Percentiles rank a stretch among this genome's conserved stretches.
Conservation (phyloP, 1,140 invertebrate species). For the Drosophila biarmipes region DNA sequence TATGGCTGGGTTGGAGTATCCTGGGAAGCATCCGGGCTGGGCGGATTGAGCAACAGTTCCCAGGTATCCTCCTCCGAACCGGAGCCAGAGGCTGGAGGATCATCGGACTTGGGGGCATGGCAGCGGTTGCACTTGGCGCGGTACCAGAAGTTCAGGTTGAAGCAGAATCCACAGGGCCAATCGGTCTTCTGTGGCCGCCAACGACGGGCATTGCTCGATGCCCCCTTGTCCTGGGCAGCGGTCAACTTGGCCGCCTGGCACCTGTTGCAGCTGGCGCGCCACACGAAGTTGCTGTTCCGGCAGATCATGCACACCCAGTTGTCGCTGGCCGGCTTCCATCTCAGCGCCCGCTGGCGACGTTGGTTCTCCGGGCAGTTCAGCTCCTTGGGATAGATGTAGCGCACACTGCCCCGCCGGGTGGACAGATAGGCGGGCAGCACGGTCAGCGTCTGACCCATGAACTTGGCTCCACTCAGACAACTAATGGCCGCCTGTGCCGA, state of each 20-base stretch:
- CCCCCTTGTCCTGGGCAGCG: not conserved
- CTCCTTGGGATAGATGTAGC: constrained; percentile 55
- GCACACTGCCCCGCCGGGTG: constrained; percentile 43
- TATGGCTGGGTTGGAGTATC: too few relatives aligned
- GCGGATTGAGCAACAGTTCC: constrained; percentile 45
- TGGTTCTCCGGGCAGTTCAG: constrained; percentile 10
- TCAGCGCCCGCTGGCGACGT: constrained; percentile 45
- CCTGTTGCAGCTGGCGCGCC: constrained; percentile 64
- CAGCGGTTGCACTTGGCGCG: constrained; percentile 66
- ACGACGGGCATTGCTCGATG: not conserved
- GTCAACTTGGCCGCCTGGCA: constrained; percentile 41
- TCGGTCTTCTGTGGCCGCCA: constrained; percentile 39
- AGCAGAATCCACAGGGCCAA: constrained; percentile 56
- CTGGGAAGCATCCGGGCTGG: constrained; percentile 1
- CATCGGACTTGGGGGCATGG: constrained; percentile 29
- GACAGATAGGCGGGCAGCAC: constrained; percentile 67
- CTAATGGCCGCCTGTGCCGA: constrained; percentile 57
- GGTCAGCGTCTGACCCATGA: constrained; percentile 49
- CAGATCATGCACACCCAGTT: constrained; percentile 63
- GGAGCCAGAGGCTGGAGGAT: constrained; percentile 8
- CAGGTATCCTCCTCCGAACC: constrained; percentile 41
- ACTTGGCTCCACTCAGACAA: constrained; percentile 44
- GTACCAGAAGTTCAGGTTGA: constrained; percentile 68
- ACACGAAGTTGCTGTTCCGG: constrained; percentile 69
- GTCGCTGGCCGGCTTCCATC: constrained; percentile 67